Evolutionary conservation across 2,113 vertebrate genomes (phyloP).

Genomic region (Choloepus hoffmanni): DNA sequence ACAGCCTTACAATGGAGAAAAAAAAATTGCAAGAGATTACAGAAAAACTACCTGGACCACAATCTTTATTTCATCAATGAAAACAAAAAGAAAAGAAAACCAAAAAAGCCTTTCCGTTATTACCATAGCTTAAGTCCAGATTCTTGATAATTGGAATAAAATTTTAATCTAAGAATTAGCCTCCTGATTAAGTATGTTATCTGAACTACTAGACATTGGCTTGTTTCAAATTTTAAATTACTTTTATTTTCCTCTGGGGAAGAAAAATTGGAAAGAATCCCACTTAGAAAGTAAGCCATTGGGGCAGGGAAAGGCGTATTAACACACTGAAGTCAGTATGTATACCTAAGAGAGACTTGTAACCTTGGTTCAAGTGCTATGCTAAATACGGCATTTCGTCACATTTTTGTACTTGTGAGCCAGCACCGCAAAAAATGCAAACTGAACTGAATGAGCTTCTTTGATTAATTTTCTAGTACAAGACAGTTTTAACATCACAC

Average conservation of each 20-base stretch:
- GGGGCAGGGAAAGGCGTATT: not conserved
- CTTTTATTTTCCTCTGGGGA: conserved; percentile 21
- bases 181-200: not conserved
- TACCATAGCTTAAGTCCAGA: not conserved
- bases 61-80: conserved; percentile 25
- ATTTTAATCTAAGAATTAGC: conserved; percentile 62
- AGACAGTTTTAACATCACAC: conserved; percentile 59
- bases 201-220: conserved; percentile 4
- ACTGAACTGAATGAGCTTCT: conserved; percentile 56
- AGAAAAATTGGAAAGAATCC: conserved; percentile 49
- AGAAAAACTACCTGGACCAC: not conserved
- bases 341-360: not conserved
- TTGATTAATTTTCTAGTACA: conserved; percentile 70
- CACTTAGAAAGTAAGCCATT: conserved; percentile 52
- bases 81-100: not conserved
- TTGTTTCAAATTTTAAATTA: conserved; percentile 53
- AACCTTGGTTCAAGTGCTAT: conserved; percentile 42
- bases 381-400: conserved; percentile 58
- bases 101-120: not conserved
- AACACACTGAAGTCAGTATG: not conserved
- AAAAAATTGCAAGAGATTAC: not conserved
- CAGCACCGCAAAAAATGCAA: conserved; percentile 51
- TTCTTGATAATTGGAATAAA: conserved; percentile 25
- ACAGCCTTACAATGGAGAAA: not conserved
- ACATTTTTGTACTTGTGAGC: conserved; percentile 24